Evolutionary conservation across 2,113 vertebrate species (phyloP), one percentile per base, ranked within the genome.

Genomic region (Procavia capensis): DNA sequence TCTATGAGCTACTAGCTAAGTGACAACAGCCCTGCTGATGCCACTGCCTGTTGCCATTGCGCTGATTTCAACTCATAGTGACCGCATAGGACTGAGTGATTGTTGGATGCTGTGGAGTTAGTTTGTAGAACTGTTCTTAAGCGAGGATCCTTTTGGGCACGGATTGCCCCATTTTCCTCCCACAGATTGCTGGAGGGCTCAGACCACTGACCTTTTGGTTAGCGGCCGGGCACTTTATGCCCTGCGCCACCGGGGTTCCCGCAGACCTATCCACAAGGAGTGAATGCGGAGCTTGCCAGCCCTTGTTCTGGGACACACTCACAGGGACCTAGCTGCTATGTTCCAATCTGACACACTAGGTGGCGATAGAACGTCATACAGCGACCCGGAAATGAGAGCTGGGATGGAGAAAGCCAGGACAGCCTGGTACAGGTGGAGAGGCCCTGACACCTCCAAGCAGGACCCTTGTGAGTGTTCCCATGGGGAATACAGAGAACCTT

Each of bases 371-470:
- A 27, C 0, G 9, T 36, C 85, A 78, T 17, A 16, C 24, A 34
- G 13, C 31, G 13, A 22, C 20, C n/a, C 47, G 17, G 57, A 2
- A 3, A 0, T 1, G 11, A 0, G 54, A 3, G 14, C 5, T 3
- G 27, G 82, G 11, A 70, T 59, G 57, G 41, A 22, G 72, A 34
- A 83, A 27, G 39, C 9, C 16, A 2, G 5, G 31, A 13, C 45
- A 20, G 64, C 39, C 45, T 6, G 31, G 47, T 0, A 10, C 64
- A 4, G 4, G 0, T 0, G 1, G 41, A 34, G 47, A 43, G 0
- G 1, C 41, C 47, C 11, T 29, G 29, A 17, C 25, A 5, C 34
- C 20, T 59, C 34, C 64, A 54, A 9, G 9, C 20, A 13, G 57
- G 61, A 14, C 2, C 3, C 20, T 13, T 25, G 39, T 27, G 29